phyloP scores from a whole-genome alignment of 2,113 vertebrate genomes.

The Pachycephala philippinensis region DNA sequence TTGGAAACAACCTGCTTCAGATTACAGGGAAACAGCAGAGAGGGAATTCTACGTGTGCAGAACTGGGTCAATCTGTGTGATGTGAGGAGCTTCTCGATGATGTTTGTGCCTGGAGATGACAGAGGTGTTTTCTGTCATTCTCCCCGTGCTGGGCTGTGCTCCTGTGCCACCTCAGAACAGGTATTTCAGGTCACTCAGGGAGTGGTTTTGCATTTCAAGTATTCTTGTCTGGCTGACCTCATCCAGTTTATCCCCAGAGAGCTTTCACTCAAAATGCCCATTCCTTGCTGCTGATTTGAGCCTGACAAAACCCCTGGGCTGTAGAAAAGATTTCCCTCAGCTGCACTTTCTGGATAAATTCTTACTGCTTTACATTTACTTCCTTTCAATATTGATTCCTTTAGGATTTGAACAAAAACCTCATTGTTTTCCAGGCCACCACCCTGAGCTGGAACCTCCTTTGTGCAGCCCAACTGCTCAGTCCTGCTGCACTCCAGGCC shows the following conservation, averaged over 20 bases:
- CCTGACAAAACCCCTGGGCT: not conserved
- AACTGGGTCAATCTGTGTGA: not conserved
- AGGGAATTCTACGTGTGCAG: not conserved
- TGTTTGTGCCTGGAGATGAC: not conserved
- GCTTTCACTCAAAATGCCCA: not conserved
- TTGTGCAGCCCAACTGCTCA: constrained; percentile 1
- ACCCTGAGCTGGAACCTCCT: constrained; percentile 57
- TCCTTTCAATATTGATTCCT: not conserved
- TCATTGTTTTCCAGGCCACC: constrained; percentile 60
- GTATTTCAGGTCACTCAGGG: constrained; percentile 26
- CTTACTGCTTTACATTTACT: not conserved
- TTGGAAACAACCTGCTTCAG: constrained; percentile 67
- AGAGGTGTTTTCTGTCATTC: not conserved
- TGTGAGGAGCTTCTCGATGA: not conserved
- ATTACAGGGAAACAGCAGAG: constrained; percentile 28
- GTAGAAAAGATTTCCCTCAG: not conserved
- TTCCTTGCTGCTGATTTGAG: not conserved
- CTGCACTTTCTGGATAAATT: not conserved
- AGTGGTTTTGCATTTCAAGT: not conserved
- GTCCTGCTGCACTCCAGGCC: constrained; percentile 38
- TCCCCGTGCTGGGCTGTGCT: not conserved
- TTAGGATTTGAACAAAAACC: constrained; percentile 48
- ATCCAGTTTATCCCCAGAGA: not conserved
- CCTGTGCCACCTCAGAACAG: not conserved
- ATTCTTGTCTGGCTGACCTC: not conserved